Percentiles rank a stretch among this genome's conserved stretches.
These are phyloP conservation scores for Tetramorium parvispinum DNA, from an alignment of 1,140 invertebrate genomes.

Conservation along the genomic window DNA sequence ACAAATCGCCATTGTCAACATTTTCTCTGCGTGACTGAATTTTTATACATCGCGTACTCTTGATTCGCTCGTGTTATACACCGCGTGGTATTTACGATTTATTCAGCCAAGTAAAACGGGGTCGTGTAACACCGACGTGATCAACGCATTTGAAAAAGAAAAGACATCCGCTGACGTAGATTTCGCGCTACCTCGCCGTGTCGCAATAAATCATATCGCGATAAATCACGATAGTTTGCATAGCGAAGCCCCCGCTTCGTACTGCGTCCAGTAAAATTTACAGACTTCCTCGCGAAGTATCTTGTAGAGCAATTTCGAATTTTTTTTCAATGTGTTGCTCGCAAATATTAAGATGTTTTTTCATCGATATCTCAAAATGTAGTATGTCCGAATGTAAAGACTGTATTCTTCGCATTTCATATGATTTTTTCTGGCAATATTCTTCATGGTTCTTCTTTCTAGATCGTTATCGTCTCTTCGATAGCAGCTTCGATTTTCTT, in stretches of 20 bases:
- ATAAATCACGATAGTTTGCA: slow-evolving; percentile 37
- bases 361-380: background rate
- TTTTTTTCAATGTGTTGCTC: background rate
- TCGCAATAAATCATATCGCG: slow-evolving; percentile 13
- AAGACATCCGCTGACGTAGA: slow-evolving; percentile 51
- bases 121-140: slow-evolving; percentile 53
- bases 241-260: background rate
- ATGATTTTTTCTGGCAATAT: slow-evolving; percentile 35
- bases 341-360: background rate
- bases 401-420: background rate
- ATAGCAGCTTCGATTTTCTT: slow-evolving; percentile 23
- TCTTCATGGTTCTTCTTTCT: background rate
- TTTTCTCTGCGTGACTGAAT: slow-evolving; percentile 60
- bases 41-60: slow-evolving; percentile 42
- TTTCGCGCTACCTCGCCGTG: slow-evolving; percentile 27
- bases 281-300: background rate
- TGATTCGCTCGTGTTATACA: slow-evolving; percentile 32
- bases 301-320: background rate
- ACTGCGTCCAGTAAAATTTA: background rate
- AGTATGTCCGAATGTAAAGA: background rate
- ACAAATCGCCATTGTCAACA: slow-evolving; percentile 54
- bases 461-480: slow-evolving; percentile 47
- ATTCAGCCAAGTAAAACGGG: slow-evolving; percentile 61
- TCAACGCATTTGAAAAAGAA: slow-evolving; percentile 35
- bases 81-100: slow-evolving; percentile 39